phyloP scores from a whole-genome alignment of 2,113 vertebrate species.

The Aegotheles bennettii region DNA sequence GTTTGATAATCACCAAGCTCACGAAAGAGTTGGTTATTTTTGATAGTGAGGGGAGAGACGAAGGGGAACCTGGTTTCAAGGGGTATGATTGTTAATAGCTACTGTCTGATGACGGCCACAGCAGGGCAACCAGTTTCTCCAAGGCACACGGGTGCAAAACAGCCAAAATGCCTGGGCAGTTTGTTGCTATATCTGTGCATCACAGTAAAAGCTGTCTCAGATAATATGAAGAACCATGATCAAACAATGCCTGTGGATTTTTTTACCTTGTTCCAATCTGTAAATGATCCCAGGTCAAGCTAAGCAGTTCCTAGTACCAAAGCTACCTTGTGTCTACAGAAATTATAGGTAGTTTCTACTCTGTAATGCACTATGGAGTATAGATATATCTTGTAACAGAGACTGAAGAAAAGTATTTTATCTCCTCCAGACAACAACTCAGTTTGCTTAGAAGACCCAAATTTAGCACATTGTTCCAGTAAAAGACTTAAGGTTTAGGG shows the following conservation, averaged over 20 bases:
- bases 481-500: background rate
- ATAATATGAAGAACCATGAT: background rate
- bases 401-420: background rate
- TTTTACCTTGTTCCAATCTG: background rate
- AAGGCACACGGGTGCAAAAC: background rate
- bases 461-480: background rate
- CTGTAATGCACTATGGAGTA: background rate
- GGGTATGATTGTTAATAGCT: rapidly evolving
- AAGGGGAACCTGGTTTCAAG: background rate
- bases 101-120: rapidly evolving
- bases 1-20: background rate
- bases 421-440: background rate
- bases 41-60: background rate
- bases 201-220: background rate
- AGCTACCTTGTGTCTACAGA: background rate
- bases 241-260: background rate
- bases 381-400: background rate
- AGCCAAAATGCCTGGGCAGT: background rate
- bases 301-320: background rate
- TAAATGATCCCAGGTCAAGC: background rate
- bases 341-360: background rate
- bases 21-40: background rate
- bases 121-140: background rate
- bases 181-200: background rate
- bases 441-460: background rate